Percentiles rank a stretch among this genome's conserved stretches.
phyloP scores from a whole-genome alignment of 1,140 invertebrate genomes.

The Mylabris phalerata region DNA sequence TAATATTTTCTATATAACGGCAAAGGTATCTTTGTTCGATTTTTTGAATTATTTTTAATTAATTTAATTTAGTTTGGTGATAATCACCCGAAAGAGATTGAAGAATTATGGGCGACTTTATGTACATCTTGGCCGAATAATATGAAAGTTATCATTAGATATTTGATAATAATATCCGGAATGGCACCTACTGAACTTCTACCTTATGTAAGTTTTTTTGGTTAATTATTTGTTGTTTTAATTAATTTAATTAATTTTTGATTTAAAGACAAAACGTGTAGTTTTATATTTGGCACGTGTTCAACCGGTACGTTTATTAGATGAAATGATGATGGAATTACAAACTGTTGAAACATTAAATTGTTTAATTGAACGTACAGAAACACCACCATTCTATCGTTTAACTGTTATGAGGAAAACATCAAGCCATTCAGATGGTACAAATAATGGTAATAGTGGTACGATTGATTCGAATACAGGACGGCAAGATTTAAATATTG shows the following conservation, averaged over 20 bases:
- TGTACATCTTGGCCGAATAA: conserved; percentile 96
- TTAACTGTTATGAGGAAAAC: conserved; percentile 85
- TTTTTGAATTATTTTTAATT: conserved; percentile 8
- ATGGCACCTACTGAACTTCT: conserved; percentile 91
- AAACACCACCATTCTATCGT: conserved; percentile 95
- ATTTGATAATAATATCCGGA: conserved; percentile 92
- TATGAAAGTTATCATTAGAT: conserved; percentile 94
- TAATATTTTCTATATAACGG: conserved; percentile 97
- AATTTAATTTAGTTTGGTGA: conserved; percentile 73
- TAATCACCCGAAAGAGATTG: conserved; percentile 90
- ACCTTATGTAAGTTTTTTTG: conserved; percentile 63
- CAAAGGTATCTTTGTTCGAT: conserved; percentile 60
- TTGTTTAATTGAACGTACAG: conserved; percentile 89
- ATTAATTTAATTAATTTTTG: conserved; percentile 11
- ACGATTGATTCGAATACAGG: conserved; percentile 44
- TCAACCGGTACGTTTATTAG: conserved; percentile 82
- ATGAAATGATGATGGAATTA: conserved; percentile 95
- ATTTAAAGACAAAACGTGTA: conserved; percentile 81
- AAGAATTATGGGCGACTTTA: conserved; percentile 91
- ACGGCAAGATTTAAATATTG: conserved; percentile 47
- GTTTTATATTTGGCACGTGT: conserved; percentile 86
- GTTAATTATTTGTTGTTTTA: not conserved
- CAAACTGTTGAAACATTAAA: conserved; percentile 94
- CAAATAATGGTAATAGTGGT: conserved; percentile 40
- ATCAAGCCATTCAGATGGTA: conserved; percentile 73